Percentiles rank a stretch among this genome's conserved stretches.
Conservation (phyloP, 1,140 invertebrate genomes). For the Vollenhovia emeryi region DNA sequence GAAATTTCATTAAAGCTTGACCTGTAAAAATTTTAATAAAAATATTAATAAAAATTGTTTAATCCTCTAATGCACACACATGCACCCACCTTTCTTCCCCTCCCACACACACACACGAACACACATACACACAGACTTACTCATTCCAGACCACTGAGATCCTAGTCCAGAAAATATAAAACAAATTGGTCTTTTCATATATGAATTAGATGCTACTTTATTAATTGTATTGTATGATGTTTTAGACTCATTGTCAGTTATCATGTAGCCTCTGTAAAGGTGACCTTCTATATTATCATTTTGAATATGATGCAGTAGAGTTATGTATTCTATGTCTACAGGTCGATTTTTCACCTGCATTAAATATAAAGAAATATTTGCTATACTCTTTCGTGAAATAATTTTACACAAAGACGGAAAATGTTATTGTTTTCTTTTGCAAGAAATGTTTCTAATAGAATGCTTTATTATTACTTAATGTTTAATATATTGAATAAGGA, state of each 20-base stretch:
- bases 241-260: slow-evolving; percentile 82
- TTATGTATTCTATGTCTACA: slow-evolving; percentile 86
- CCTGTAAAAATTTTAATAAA: slow-evolving; percentile 62
- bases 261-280: slow-evolving; percentile 84
- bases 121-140: slow-evolving; percentile 19
- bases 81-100: no score
- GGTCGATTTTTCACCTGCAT: slow-evolving; percentile 83
- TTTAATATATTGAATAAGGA: no score
- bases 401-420: neutral
- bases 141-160: slow-evolving; percentile 61
- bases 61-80: neutral
- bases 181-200: slow-evolving; percentile 52
- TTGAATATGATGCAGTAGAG: slow-evolving; percentile 85
- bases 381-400: neutral
- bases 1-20: slow-evolving; percentile 87
- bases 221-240: neutral
- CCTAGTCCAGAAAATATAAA: slow-evolving; percentile 68
- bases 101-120: no score
- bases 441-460: neutral
- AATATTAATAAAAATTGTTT: no score
- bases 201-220: slow-evolving; percentile 12
- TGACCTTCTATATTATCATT: slow-evolving; percentile 84
- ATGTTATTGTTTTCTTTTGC: neutral
- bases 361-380: neutral
- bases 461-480: neutral